phyloP scores from a whole-genome alignment of 2,797 vertebrate genomes.

The Pelobates cultripes region DNA sequence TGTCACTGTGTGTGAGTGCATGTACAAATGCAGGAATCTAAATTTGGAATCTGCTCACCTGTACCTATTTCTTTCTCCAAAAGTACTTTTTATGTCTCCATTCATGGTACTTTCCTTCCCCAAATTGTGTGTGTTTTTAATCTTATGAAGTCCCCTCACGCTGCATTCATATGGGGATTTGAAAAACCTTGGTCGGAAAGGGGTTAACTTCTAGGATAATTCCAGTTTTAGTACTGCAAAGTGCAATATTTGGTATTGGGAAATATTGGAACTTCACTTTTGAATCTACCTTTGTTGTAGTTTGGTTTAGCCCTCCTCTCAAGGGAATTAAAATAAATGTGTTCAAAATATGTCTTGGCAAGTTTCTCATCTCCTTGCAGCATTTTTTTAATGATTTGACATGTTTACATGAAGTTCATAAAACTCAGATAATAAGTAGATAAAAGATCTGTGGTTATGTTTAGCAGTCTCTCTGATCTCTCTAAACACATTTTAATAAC shows the following conservation, averaged over 20 bases:
- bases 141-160: too few species aligned
- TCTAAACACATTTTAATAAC: constrained; percentile 21
- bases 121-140: too few species aligned
- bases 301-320: constrained; percentile 1
- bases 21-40: too few species aligned
- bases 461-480: constrained; percentile 25
- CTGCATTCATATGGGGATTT: too few species aligned
- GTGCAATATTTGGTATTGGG: not conserved
- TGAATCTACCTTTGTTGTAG: not conserved
- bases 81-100: too few species aligned
- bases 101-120: too few species aligned
- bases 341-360: constrained; percentile 18
- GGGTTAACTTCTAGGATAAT: not conserved
- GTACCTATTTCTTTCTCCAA: too few species aligned
- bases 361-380: not conserved
- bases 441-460: constrained; percentile 13
- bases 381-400: not conserved
- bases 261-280: constrained; percentile 2
- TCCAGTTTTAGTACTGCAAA: not conserved
- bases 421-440: constrained; percentile 14
- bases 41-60: too few species aligned
- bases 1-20: too few species aligned
- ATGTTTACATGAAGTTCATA: constrained; percentile 21
- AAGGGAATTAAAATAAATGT: not conserved
- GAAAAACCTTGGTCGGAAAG: too few species aligned